Evolutionary conservation across 2,113 vertebrate species (phyloP).

Genomic region (Petaurus breviceps): DNA sequence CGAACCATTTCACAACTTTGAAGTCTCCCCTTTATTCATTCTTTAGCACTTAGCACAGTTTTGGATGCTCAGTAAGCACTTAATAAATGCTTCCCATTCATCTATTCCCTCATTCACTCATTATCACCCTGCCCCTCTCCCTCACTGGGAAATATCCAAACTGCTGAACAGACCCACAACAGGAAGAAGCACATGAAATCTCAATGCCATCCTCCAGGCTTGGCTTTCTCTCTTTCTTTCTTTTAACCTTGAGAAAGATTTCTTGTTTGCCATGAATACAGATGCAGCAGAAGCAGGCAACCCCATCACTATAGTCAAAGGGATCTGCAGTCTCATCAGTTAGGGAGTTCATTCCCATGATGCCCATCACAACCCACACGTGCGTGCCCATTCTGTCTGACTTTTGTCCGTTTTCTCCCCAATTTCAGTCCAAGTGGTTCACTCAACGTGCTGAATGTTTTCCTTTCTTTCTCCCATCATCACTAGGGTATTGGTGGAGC

Average conservation of each 20-base stretch:
- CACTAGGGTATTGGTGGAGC: background rate
- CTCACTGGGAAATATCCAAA: background rate
- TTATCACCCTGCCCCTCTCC: background rate
- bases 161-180: background rate
- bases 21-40: background rate
- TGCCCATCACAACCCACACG: background rate
- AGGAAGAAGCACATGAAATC: background rate
- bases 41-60: background rate
- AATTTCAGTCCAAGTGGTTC: background rate
- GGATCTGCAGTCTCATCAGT: background rate
- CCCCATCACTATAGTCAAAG: background rate
- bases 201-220: background rate
- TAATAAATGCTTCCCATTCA: background rate
- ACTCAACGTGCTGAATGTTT: background rate
- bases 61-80: background rate
- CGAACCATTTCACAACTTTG: constrained; percentile 2
- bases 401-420: background rate
- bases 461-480: background rate
- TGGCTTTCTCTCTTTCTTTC: background rate
- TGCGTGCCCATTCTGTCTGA: background rate
- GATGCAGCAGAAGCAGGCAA: background rate
- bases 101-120: background rate
- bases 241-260: background rate
- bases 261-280: background rate
- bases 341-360: background rate